These are phyloP conservation scores for Panagrolaimus sp. DNA, from an alignment of 1,140 invertebrate species.

Conservation along the genomic window DNA sequence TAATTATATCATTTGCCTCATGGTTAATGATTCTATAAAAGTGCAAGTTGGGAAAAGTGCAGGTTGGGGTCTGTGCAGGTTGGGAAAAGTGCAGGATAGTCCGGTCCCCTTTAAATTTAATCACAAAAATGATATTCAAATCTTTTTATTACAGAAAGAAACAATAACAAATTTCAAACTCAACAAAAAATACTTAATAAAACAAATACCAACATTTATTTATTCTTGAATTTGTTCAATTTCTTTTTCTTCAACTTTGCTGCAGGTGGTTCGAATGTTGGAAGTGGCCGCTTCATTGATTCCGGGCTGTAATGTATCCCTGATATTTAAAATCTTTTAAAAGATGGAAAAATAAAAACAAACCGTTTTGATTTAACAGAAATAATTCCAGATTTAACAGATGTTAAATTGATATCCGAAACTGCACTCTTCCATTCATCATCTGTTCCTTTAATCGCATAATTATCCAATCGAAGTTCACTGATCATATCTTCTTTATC, in stretches of 20 bases:
- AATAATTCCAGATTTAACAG: slow-evolving; percentile 34
- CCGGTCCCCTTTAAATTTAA: no score
- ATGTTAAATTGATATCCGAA: slow-evolving; percentile 23
- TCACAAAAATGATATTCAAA: no score
- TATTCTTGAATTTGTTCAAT: slow-evolving; percentile 8
- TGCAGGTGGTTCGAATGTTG: background rate
- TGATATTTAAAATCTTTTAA: background rate
- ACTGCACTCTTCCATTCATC: slow-evolving; percentile 35
- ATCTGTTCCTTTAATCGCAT: slow-evolving; percentile 31
- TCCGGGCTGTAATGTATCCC: background rate
- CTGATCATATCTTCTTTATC: slow-evolving; percentile 27
- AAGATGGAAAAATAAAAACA: slow-evolving; percentile 11
- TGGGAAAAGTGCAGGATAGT: no score
- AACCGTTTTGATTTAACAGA: slow-evolving; percentile 30
- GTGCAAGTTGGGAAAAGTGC: no score
- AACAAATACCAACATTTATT: background rate
- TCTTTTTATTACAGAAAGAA: no score
- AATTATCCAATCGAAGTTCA: slow-evolving; percentile 32
- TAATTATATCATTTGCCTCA: no score
- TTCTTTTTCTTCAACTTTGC: slow-evolving; percentile 11
- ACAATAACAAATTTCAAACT: no score
- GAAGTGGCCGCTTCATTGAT: background rate
- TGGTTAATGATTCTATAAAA: no score
- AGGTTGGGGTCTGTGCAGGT: no score
- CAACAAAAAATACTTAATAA: background rate